Base-by-base conservation (phyloP, 2,113 vertebrate genomes). In the Archilochus colubris region DNA sequence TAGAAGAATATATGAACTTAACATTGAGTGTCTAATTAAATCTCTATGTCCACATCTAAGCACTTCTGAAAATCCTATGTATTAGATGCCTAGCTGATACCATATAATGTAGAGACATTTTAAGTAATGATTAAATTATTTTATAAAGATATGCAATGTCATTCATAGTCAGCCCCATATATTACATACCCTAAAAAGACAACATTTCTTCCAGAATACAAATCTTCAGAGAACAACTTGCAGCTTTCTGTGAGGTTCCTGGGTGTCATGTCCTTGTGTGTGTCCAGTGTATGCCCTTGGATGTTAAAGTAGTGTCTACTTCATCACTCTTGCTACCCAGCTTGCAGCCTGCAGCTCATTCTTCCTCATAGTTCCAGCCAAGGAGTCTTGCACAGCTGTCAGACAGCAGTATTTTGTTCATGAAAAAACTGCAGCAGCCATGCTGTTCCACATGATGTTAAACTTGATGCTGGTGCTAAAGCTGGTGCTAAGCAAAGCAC, bases 361-460 rank as follows among this genome's bases (percentile, higher is more conserved):
- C 21, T 67, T 81, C 53, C 53, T 76, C 16, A 36, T 20, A 70
- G 31, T 24, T 80, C 69, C 31, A n/a, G 59, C 36, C 25, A 78
- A 74, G 12, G 19, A 9, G 18, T 48, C 23, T 62, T 62, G 50
- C 44, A 83, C 54, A 48, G 68, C 19, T 73, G 11, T 64, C 76
- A 88, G 20, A 38, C 2, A 9, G 21, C 22, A 9, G 28, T 11
- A 51, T 64, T 61, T 70, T 27, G 22, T 31, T 69, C 46, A 23
- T 12, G 4, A 48, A 38, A 0, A 0, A 59, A 46, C 40, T 62
- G 36, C 48, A 44, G 18, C 28, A n/a, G 20, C 10, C 16, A 4
- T 44, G 18, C 13, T 53, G 6, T 30, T 69, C 46, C 46, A 16
- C 7, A n/a, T 86, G 48, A 14, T 80, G 23, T 43, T 91, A 80